Evolutionary conservation across 2,113 vertebrate species (phyloP), one percentile per base, ranked within the genome.

Genomic region (Phasianus colchicus): DNA sequence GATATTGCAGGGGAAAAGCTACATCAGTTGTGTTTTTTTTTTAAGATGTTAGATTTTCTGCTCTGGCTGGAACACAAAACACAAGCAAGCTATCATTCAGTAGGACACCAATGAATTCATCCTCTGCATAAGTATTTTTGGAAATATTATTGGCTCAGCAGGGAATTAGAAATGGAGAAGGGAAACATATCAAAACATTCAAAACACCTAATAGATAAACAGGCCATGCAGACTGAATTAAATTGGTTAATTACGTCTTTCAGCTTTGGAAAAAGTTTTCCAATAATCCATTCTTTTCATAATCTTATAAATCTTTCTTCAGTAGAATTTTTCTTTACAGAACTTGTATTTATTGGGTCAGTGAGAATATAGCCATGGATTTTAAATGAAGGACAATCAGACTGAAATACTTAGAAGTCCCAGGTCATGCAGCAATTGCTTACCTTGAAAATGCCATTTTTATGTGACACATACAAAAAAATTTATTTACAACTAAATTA

Each of bases 131-230:
- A 80, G 47, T 88, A 91, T 90, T 92, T 93, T 94, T 88, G 73
- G 71, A 95, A 92, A 54, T 85, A 21, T 84, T 93, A 79, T 80
- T 93, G 88, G 42, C 73, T 71, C 94, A 83, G 79, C 47, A 65
- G 79, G 89, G 86, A 86, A 86, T 48, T 65, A 43, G 69, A 65
- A 82, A 79, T 50, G 30, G 48, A 69, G 40, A 83, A 42, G 40
- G 8, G 74, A 90, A 91, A 74, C 0, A 3, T 61, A 92, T 72
- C 43, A 82, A 94, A 83, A 27, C 10, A 6, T 48, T 61, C 61
- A 75, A 47, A 80, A 34, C 57, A 83, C 18, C 32, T 65, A 11
- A 75, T 71, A 77, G 47, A 85, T 45, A 91, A 83, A 89, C 45
- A 81, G 64, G 60, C 45, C 47, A 48, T 32, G 29, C 32, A 92